These are phyloP conservation scores for Philaenus spumarius DNA, from an alignment of 1,140 invertebrate genomes.

Conservation along the genomic window DNA sequence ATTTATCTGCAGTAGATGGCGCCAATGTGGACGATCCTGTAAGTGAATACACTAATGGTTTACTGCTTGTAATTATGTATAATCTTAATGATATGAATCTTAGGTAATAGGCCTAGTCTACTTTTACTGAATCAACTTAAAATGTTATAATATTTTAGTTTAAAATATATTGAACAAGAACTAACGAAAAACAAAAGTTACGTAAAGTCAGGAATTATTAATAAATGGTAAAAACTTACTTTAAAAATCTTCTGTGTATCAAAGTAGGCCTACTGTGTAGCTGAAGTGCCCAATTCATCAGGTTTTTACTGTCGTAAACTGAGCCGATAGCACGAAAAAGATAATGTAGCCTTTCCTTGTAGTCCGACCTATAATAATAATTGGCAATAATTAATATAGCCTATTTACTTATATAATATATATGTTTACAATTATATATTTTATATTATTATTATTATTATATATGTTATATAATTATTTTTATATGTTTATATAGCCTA, in stretches of 20 bases:
- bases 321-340: no score
- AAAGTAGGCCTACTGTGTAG: no score
- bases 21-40: slow-evolving; percentile 31
- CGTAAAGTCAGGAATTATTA: background rate
- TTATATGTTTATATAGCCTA: background rate
- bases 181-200: no score
- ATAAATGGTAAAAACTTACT: background rate
- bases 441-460: background rate
- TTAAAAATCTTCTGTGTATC: background rate
- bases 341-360: no score
- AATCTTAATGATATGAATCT: background rate
- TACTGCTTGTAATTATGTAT: background rate
- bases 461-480: no score
- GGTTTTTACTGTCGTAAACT: background rate
- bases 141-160: no score
- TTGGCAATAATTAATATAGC: background rate
- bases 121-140: background rate
- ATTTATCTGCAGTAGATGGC: slow-evolving; percentile 20
- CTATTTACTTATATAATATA: no score
- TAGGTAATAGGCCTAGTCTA: no score
- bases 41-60: slow-evolving; percentile 18
- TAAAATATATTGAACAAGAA: background rate
- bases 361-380: background rate
- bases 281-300: background rate
- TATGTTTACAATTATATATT: background rate